Conservation (phyloP, 2,113 vertebrate genomes). For the Daboia siamensis region DNA sequence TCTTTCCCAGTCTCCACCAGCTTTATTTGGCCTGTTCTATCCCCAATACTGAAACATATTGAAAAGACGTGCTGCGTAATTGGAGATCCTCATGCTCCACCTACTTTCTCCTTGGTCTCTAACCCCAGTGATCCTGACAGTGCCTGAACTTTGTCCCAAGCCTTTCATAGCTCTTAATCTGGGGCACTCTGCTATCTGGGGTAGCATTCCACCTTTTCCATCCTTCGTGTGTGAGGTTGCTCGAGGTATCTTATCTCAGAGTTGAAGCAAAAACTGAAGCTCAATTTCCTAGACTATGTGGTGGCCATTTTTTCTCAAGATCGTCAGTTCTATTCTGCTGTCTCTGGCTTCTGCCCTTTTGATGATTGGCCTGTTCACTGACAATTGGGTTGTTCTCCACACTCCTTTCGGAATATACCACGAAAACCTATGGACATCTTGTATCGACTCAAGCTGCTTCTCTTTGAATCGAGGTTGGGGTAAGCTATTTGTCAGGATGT, state of each 20-base stretch:
- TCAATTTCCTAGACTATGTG: background rate
- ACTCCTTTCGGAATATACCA: background rate
- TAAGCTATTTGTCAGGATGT: background rate
- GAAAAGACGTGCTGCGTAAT: background rate
- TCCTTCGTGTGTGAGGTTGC: background rate
- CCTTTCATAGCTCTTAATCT: background rate
- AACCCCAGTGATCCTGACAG: background rate
- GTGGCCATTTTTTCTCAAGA: background rate
- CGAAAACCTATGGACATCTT: background rate
- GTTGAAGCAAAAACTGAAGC: background rate
- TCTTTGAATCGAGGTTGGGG: background rate
- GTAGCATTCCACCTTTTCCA: background rate
- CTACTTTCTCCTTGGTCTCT: background rate
- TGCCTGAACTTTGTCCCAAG: background rate
- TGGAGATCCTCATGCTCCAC: background rate
- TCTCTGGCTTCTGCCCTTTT: background rate
- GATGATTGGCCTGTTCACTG: fast-evolving
- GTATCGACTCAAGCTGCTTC: background rate
- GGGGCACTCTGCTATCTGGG: too few relatives aligned
- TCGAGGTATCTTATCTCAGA: background rate
- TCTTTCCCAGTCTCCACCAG: background rate
- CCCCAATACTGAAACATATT: background rate
- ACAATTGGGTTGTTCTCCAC: background rate
- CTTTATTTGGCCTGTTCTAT: background rate
- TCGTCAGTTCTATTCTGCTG: background rate